Evolutionary conservation across 2,888 invertebrate species (phyloP).

Genomic region (Hydrotaea diabolus): DNA sequence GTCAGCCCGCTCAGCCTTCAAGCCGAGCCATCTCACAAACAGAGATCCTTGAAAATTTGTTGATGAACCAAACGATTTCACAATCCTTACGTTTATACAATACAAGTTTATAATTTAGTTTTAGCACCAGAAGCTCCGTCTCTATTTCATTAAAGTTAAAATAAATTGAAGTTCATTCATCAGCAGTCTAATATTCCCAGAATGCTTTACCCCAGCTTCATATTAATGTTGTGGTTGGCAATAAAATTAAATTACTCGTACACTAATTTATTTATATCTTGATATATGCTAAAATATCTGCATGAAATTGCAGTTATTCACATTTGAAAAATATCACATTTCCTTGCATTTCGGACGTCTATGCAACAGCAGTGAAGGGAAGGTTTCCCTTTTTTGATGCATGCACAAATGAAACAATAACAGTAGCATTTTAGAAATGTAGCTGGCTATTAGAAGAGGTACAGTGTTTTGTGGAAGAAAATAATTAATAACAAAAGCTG

Average conservation of each 20-base stretch:
- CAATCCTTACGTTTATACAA: neutral
- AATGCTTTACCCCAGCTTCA: slow-evolving; percentile 7
- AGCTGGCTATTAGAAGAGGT: no score
- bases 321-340: neutral
- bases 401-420: no score
- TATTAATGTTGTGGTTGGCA: slow-evolving; percentile 30
- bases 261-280: slow-evolving; percentile 29
- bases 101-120: neutral
- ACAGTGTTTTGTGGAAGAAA: no score
- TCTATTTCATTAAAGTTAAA: slow-evolving; percentile 54
- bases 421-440: no score
- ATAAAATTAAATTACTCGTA: slow-evolving; percentile 40
- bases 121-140: neutral
- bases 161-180: slow-evolving; percentile 53
- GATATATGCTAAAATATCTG: slow-evolving; percentile 1
- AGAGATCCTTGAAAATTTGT: neutral
- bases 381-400: no score
- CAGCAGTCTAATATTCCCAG: neutral
- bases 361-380: no score
- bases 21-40: neutral
- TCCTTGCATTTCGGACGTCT: no score
- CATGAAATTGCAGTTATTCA: slow-evolving; percentile 30
- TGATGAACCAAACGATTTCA: neutral
- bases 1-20: neutral
- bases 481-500: no score